Conservation (phyloP, 2,888 invertebrate species). For the Diachrysia chrysitis region DNA sequence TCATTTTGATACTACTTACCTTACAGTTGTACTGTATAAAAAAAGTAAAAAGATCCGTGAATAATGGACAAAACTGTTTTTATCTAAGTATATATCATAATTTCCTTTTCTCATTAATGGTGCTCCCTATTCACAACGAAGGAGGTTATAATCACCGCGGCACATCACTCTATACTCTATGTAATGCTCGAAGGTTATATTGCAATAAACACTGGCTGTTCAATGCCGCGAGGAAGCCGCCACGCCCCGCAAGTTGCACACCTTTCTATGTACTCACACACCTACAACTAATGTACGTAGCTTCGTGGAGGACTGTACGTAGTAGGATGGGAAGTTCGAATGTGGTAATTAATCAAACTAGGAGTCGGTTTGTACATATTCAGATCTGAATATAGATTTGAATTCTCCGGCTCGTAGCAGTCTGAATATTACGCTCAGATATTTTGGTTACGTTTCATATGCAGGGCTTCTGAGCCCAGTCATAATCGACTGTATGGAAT, state of each 20-base stretch:
- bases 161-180: constrained; percentile 1
- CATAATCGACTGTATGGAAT: too few relatives aligned
- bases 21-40: too few relatives aligned
- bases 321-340: too few relatives aligned
- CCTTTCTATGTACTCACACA: constrained; percentile 28
- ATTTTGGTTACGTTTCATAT: too few relatives aligned
- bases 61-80: too few relatives aligned
- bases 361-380: not conserved
- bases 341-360: constrained; percentile 1
- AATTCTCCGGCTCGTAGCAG: not conserved
- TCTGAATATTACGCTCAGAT: too few relatives aligned
- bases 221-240: constrained; percentile 43
- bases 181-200: constrained; percentile 13
- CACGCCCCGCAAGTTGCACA: constrained; percentile 47
- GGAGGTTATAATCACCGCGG: constrained; percentile 2
- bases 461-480: too few relatives aligned
- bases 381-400: not conserved
- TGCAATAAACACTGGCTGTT: constrained; percentile 39
- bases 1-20: too few relatives aligned
- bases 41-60: too few relatives aligned
- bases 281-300: constrained; percentile 12
- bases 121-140: not conserved
- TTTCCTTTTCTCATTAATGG: not conserved
- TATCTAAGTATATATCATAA: not conserved
- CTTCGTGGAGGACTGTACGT: not conserved